Evolutionary conservation across 2,888 invertebrate species (phyloP), one percentile per base, ranked within the genome.

Genomic region (Temnothorax ravouxi): DNA sequence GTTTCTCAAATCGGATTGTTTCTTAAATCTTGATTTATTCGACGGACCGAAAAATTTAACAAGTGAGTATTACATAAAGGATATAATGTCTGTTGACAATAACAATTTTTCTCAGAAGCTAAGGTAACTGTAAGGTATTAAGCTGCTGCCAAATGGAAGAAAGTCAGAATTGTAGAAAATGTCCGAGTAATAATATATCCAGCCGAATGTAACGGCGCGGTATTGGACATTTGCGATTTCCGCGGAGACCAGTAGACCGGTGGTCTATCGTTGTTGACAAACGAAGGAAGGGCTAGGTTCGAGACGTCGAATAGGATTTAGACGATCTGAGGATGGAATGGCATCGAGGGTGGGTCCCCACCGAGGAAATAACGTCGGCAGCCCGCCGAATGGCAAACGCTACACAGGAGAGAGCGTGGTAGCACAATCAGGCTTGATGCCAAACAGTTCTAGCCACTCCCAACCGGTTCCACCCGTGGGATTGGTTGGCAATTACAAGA

Each of bases 401-500:
- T 90, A 89, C 89, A 88, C 85, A 85, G 89, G 87, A 90, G 79
- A 56, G 87, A 86, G 87, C 88, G 87, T 89, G 88, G 89, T 89
- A 89, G 93, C 91, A 93, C 94, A 94, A 94, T 94, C 94, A 94
- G 94, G 94, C 94, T 94, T 93, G 93, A 94, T 94, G 94, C 94
- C 94, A 94, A 94, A 94, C 93, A 93, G 91, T 93, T 92, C 92
- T 90, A 92, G 91, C 91, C 91, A 90, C 93, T 92, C 91, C 89
- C 91, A 91, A 91, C 93, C 86, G 91, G 91, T 92, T 92, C 88
- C 91, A 91, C 93, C 93, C 92, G 91, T 92, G 93, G 94, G 93
- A 94, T 94, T 94, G 94, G 94, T 94, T 94, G 94, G 94, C 94
- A 94, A 94, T 94, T 94, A 94, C 94, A 94, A 94, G 94, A 94